phyloP scores from a whole-genome alignment of 2,888 invertebrate genomes.

The Cryptus viduatorius region DNA sequence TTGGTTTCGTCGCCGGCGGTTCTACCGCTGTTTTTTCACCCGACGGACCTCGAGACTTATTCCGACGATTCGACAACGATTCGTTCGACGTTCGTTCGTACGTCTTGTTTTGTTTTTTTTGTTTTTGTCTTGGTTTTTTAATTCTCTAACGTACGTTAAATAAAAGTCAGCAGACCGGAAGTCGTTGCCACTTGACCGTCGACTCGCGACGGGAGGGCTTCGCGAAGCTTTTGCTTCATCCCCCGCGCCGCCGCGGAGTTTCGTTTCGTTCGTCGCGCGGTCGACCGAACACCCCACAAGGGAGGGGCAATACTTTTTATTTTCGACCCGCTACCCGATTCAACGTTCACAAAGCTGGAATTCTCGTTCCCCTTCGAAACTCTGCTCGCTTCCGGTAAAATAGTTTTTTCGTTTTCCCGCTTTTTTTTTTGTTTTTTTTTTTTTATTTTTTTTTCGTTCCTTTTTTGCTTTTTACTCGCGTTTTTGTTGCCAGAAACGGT shows the following conservation, averaged over 20 bases:
- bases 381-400: conserved; percentile 29
- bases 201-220: conserved; percentile 53
- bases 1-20: conserved; percentile 59
- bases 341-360: conserved; percentile 44
- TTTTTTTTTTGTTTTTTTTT: conserved; percentile 1
- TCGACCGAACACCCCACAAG: conserved; percentile 8
- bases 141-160: conserved; percentile 49
- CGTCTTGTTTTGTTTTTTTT: not conserved
- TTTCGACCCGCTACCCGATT: conserved; percentile 31
- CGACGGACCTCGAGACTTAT: conserved; percentile 62
- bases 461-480: conserved; percentile 26
- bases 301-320: conserved; percentile 20
- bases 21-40: conserved; percentile 65
- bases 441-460: conserved; percentile 1
- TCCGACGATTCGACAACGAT: conserved; percentile 70
- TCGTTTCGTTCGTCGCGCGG: conserved; percentile 26
- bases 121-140: conserved; percentile 6
- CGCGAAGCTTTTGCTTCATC: conserved; percentile 19
- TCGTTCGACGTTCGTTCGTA: conserved; percentile 47
- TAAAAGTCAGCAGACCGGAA: conserved; percentile 65
- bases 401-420: conserved; percentile 12
- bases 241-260: not conserved
- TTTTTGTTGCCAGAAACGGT: conserved; percentile 33
- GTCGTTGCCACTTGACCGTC: conserved; percentile 68
- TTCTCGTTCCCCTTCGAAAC: conserved; percentile 32